Base-by-base conservation (phyloP, 92 coral and sea anemone species). In the Umimayanthus kanabou region DNA sequence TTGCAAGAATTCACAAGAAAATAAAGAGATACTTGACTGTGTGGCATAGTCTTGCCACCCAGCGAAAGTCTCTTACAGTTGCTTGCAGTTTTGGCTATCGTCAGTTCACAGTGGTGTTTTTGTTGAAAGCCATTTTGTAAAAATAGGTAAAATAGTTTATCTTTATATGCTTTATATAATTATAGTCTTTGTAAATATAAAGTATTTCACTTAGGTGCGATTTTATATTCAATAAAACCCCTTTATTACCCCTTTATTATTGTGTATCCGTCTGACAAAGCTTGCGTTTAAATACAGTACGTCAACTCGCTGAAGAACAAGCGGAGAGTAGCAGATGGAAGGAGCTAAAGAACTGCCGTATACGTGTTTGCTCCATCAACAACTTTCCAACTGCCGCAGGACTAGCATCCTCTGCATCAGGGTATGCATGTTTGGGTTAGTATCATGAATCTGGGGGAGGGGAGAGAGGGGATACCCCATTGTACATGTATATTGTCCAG, bases 301-400 rank as follows among this genome's bases (percentile, higher is more conserved):
- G 92, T 73, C 61, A 95, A 47, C 81, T 91, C 55, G 88, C 94
- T 33, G 57, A 85, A 71, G 79, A 85, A 57, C 72, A 85, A 45
- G 88, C 80, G 33, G 58, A 80, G 30, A 90, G 76, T 49, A 71
- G 83, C 75, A 78, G 85, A 79, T 91, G 94, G 93, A 67, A 71
- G 76, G 90, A 89, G 50, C 90, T 93, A n/a, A 87, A 50, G 89
- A 90, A 91, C 77, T 84, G 94, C 40, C 91, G 78, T 85, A 82
- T 96, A 64, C 95, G 90, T 39, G 93, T 96, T 92, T 94, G 96
- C 79, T 96, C 99, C 3, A 78, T 90, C 80, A 96, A 96, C 87
- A 96, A 96, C 83, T 96, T 96, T 79, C 99, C 99, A 2, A 96
- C 99, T 37, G 98, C 98, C 30, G 99, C 99, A 45, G 99, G 99